Base-by-base conservation (phyloP, 2,797 vertebrate genomes). In the Acestrorhynchus altus region DNA sequence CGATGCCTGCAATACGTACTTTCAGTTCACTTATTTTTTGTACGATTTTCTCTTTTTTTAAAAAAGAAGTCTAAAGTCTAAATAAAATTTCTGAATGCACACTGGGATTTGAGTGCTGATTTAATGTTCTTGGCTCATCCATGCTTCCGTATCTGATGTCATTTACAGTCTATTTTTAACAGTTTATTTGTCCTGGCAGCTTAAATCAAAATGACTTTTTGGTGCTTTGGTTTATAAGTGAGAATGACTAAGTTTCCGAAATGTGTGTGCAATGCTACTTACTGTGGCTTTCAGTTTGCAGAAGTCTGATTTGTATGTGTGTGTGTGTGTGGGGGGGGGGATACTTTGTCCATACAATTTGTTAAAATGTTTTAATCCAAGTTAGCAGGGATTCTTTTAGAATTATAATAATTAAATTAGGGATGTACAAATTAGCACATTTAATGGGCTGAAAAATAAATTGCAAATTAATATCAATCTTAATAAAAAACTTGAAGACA, bases 61-160 rank as follows among this genome's bases (percentile, higher is more conserved):
- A 71, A 67, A 76, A 59, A 67, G 15, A 52, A 51, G 51, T 42
- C 61, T 60, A 74, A 79, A 77, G 65, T 70, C n/a, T 35, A 35
- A 84, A 83, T 82, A 77, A 82, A 84, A 74, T 22, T 39, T 74
- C 78, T 80, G 80, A 82, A 82, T 79, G 83, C 80, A 76, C 47
- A 51, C 44, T 39, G 49, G 22, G 47, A 40, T 60, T 35, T 60
- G 52, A 65, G 56, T 47, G 51, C 63, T 69, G 54, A 70, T 64
- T 77, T 51, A 28, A 24, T 47, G 20, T 20, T 61, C 13, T 13
- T 9, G 39, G 10, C 54, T 46, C 24, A 2, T 70, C 75, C 51
- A 39, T 7, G 35, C 7, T 28, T 5, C 31, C 49, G 35, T 77
- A 57, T 71, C 46, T 22, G 22, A 22, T 47, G 59, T 54, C 40